Evolutionary conservation across 2,113 vertebrate genomes (phyloP), one percentile per base, ranked within the genome.

Genomic region (Coreoperca whiteheadi): DNA sequence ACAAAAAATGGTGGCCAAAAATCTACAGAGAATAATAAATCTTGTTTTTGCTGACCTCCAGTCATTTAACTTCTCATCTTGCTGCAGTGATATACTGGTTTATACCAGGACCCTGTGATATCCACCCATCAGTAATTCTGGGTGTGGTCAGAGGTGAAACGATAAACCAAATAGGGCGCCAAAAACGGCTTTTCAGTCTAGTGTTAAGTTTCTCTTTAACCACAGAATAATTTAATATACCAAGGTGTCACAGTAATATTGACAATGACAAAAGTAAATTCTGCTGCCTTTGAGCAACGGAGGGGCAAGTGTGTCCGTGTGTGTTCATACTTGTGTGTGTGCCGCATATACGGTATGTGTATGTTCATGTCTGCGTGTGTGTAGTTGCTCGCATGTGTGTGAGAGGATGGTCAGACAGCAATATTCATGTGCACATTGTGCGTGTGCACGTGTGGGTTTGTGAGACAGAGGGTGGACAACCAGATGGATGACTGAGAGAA

Each of bases 401-500:
- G 82, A 41, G 68, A 39, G 28, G 75, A 75, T 60, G 79, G 77
- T 84, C 84, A 50, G 72, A 69, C 72, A 72, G 74, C 25, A 79
- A 60, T 23, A 71, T 79, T 79, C 70, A 79, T 23, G 21, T 75
- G 79, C 60, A 56, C 32, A 34, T 4, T 37, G 68, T 51, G 81
- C 8, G 75, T 54, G 81, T 43, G 77, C 57, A 59, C 60, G 41
- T 71, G 82, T 79, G 41, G 69, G 84, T 81, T 79, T 83, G 65
- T 53, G 79, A 90, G 92, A 91, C 91, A 86, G 90, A 91, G 91
- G 93, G 93, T 91, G 92, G 93, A 93, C 89, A 91, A 84, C 70
- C 85, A 91, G 92, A 95, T 93, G 91, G 93, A 95, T 94, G 92
- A 89, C 86, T 83, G 85, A 91, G 91, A 92, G 91, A 91, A 91